These are phyloP conservation scores for Drosophila algonquin DNA, from an alignment of 2,888 invertebrate species.

Conservation along the genomic window DNA sequence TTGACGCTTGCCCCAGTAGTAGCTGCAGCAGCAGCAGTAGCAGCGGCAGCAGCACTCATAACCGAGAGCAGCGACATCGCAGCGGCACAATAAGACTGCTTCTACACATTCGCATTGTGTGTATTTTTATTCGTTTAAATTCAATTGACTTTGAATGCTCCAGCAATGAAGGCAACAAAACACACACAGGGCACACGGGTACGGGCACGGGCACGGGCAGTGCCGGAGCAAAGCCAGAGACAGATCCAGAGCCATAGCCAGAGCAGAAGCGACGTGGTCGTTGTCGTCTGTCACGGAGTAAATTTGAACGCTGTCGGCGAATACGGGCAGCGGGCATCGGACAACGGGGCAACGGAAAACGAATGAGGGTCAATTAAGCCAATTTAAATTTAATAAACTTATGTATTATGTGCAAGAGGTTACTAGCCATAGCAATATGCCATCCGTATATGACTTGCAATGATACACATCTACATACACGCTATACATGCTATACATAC, in stretches of 20 bases:
- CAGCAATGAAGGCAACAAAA: conserved; percentile 71
- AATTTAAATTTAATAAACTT: conserved; percentile 85
- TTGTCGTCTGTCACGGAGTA: conserved; percentile 42
- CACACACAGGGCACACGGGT: conserved; percentile 17
- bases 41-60: conserved; percentile 58
- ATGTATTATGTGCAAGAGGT: conserved; percentile 83
- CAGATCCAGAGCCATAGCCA: conserved; percentile 1
- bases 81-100: conserved; percentile 36
- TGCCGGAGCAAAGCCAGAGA: conserved; percentile 9
- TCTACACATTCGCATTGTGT: conserved; percentile 55
- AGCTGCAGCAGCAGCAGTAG: conserved; percentile 27
- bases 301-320: conserved; percentile 47
- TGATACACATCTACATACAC: conserved; percentile 47
- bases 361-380: conserved; percentile 84
- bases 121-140: conserved; percentile 78
- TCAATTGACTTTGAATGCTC: conserved; percentile 78
- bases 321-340: conserved; percentile 42
- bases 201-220: background rate
- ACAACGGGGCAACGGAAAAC: conserved; percentile 68
- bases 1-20: conserved; percentile 56
- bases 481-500: background rate
- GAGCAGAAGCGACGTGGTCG: conserved; percentile 42
- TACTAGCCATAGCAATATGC: conserved; percentile 71
- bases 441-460: conserved; percentile 62
- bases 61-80: conserved; percentile 60